These are phyloP conservation scores for Canis aureus DNA, from an alignment of 2,113 vertebrate genomes.

Conservation along the genomic window DNA sequence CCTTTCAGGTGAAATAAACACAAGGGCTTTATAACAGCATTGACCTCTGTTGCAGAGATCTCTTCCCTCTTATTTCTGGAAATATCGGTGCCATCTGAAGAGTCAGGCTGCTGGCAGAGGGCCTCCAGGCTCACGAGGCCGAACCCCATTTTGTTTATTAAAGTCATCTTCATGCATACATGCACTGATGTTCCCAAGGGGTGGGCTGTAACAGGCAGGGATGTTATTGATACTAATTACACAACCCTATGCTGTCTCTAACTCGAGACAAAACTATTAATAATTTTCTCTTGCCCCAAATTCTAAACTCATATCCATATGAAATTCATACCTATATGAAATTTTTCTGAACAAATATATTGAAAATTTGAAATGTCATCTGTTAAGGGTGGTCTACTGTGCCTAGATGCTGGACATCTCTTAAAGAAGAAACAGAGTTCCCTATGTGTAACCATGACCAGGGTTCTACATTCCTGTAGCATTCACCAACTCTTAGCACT, in stretches of 20 bases:
- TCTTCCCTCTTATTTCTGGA: background rate
- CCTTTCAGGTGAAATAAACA: background rate
- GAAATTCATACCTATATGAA: background rate
- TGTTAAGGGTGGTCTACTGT: background rate
- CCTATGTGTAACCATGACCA: accelerated
- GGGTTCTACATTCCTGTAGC: background rate
- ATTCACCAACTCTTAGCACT: background rate
- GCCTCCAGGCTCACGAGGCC: background rate
- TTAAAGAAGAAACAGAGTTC: background rate
- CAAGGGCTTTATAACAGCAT: background rate
- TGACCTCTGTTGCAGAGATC: background rate
- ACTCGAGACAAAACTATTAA: background rate
- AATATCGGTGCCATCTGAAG: background rate
- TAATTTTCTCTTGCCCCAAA: constrained; percentile 20
- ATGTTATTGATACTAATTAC: background rate
- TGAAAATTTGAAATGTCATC: background rate
- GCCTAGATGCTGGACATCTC: background rate
- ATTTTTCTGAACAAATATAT: constrained; percentile 24
- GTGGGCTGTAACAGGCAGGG: background rate
- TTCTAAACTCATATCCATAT: background rate
- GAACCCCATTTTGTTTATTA: background rate
- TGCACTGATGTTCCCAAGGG: background rate
- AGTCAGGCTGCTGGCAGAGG: background rate
- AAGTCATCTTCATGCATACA: background rate
- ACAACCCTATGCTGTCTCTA: background rate